These are phyloP conservation scores for Helostoma temminkii DNA, from an alignment of 2,797 vertebrate genomes.

Conservation along the genomic window DNA sequence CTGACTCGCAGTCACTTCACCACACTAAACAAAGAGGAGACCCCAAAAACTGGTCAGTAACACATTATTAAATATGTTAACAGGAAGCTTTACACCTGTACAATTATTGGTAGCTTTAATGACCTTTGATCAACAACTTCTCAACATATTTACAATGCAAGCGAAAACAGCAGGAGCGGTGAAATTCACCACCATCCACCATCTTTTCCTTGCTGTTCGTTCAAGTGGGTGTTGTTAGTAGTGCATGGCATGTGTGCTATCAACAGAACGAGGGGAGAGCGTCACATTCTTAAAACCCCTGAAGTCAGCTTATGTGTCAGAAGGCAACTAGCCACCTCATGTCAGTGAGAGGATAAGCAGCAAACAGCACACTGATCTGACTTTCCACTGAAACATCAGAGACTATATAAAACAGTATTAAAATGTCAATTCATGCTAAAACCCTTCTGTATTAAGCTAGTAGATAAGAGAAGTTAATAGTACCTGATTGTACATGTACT, in stretches of 20 bases:
- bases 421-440: constrained; percentile 45
- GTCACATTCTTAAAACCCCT: constrained; percentile 72
- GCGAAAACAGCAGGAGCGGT: constrained; percentile 41
- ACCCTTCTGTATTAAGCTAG: background rate
- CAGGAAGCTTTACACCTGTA: constrained; percentile 74
- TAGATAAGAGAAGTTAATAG: constrained; percentile 15
- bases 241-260: constrained; percentile 22
- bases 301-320: constrained; percentile 66
- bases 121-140: constrained; percentile 54
- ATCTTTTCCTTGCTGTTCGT: constrained; percentile 20
- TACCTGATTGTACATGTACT: constrained; percentile 45
- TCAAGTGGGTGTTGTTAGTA: constrained; percentile 33
- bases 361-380: constrained; percentile 62
- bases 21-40: constrained; percentile 59
- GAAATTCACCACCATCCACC: constrained; percentile 24
- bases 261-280: constrained; percentile 33
- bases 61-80: constrained; percentile 71
- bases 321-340: constrained; percentile 73
- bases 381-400: constrained; percentile 46
- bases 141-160: constrained; percentile 66
- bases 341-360: constrained; percentile 69
- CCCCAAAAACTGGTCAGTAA: constrained; percentile 61
- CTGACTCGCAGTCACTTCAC: constrained; percentile 62
- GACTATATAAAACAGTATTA: constrained; percentile 1
- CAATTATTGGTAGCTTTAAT: constrained; percentile 65